A percentile compares a stretch with the other conserved stretches of the same genome.
phyloP scores from a whole-genome alignment of 2,113 vertebrate genomes.

The Anoplopoma fimbria region DNA sequence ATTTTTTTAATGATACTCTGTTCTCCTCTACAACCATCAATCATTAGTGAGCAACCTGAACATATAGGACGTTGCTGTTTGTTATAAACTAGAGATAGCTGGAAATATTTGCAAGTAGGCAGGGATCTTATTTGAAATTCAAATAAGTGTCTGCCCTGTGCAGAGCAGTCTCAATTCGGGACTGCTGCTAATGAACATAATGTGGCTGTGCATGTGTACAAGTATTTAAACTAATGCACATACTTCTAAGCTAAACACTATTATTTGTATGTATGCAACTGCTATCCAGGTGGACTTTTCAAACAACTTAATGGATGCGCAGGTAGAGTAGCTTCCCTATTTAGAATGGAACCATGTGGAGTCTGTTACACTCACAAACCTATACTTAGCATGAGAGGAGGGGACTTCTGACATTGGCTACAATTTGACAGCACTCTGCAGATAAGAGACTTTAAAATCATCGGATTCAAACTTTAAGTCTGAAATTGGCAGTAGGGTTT shows the following conservation, averaged over 20 bases:
- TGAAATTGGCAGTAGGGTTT: background rate
- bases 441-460: slow-evolving; percentile 42
- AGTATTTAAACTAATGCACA: background rate
- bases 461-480: background rate
- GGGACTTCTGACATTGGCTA: background rate
- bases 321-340: background rate
- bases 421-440: background rate
- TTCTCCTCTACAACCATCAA: background rate
- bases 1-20: background rate
- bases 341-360: background rate
- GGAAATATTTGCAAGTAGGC: slow-evolving; percentile 13
- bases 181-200: background rate
- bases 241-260: background rate
- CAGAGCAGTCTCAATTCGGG: background rate
- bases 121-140: slow-evolving; percentile 49
- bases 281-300: background rate
- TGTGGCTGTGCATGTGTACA: background rate
- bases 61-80: background rate
- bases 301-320: background rate
- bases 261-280: background rate
- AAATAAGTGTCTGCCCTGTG: slow-evolving; percentile 31
- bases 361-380: background rate
- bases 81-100: background rate
- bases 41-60: background rate
- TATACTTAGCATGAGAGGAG: background rate